Base-by-base conservation (phyloP, 2,797 vertebrate genomes). In the Sus cebifrons region DNA sequence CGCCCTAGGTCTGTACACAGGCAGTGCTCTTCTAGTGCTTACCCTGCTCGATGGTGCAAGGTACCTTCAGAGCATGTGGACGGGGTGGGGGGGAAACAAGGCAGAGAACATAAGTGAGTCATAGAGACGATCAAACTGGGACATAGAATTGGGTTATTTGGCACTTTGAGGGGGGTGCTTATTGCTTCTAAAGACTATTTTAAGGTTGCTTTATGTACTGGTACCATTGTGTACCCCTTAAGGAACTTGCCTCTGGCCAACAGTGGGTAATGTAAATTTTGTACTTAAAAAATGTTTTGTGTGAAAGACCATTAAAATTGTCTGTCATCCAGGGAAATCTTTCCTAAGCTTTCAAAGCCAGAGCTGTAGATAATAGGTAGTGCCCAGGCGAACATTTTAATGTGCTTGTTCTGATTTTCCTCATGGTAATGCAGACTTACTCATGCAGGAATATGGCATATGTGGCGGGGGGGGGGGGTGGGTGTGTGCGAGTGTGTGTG, bases 341-440 rank as follows among this genome's bases (percentile, higher is more conserved):
- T 77, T 73, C 56, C 60, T 74, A 68, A 58, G 60, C 88, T 97
- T 97, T 92, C 89, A 94, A 94, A 95, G 79, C 17, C 81, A 87
- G 25, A 87, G n/a, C 65, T 95, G 18, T 92, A 92, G 71, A 95
- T 95, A 89, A 67, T 70, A 84, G 17, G 17, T 68, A 75, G n/a
- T 58, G 10, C 25, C 56, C 79, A 68, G 78, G 32, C 20, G 73
- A 89, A 68, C 67, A 87, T 94, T 89, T 94, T 56, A 95, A 74
- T 52, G 23, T 32, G 18, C 18, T 25, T 74, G 12, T 75, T 94
- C 27, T 94, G 54, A 89, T 86, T 79, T 95, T 73, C 64, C n/a
- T 92, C 86, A 86, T 74, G 40, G 64, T 74, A 87, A 70, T 92
- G 62, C 5, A 71, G 52, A 92, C 84, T 92, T 82, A 75, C 71